Base-by-base conservation (phyloP, 37 sponge, comb jelly and placozoan genomes). In the Aphrocallistes beatrix region DNA sequence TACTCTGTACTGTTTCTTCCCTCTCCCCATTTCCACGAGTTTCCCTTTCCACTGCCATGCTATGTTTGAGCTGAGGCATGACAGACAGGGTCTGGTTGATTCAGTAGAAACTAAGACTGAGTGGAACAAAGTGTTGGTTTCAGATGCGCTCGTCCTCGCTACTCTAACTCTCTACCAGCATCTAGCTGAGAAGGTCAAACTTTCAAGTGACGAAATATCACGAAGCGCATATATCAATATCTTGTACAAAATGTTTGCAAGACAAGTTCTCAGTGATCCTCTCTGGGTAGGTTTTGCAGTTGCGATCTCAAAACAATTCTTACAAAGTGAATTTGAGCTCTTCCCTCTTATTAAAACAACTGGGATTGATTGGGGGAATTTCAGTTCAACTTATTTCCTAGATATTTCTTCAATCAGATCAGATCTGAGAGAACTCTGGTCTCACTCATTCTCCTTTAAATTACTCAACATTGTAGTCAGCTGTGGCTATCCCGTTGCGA, bases 1-100 rank as follows among this genome's bases (percentile, higher is more conserved):
- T 3, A 60, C 6, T 60, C 75, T 60, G 3, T 60, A 60, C 34
- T 60, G 75, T 30, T 60, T 60, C 75, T 30, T 60, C 34, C 75
- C 75, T 25, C 75, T 60, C 17, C 75, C 75, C 34, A 60, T 60
- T 60, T 6, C 10, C 28, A 60, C n/a, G 3, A 30, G 28, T 60
- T 30, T 60, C 75, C 75, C 75, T 3, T 60, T 60, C 34, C 75
- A 60, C 21, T 60, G 75, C 75, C 75, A 60, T 13, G 75, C 75
- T 32, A 60, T 60, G 75, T 60, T 60, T 60, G 75, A 60, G 75
- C 34, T 60, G 75, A 60, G 75, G n/a, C 21, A 3, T 21, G 75
- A 60, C 3, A 3, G 75, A 3, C 75, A 60, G 75, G 75, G 75
- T 3, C 34, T 60, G n/a, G 75, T 60, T 32, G 75, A 60, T 30